phyloP scores from a whole-genome alignment of 1,140 invertebrate species.

The Macrobrachium nipponense region DNA sequence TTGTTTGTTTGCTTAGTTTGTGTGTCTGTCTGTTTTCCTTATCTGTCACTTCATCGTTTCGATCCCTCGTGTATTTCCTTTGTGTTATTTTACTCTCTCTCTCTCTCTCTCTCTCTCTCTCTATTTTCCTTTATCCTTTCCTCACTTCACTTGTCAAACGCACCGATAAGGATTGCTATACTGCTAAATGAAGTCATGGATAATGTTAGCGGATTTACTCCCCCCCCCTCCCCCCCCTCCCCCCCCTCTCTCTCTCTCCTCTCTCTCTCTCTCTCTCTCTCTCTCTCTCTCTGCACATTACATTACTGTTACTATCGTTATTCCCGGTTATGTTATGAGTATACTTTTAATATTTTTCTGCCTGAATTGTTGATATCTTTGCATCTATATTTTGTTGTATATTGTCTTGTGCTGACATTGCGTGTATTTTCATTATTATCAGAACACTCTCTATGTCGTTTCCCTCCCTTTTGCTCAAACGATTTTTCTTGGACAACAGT shows the following conservation, averaged over 20 bases:
- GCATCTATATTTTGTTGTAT: too few species aligned
- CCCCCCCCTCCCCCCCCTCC: too few species aligned
- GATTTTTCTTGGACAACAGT: too few species aligned
- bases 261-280: conserved; percentile 3
- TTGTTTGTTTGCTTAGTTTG: neutral
- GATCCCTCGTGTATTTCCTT: neutral
- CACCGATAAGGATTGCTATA: neutral
- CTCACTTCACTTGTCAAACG: neutral
- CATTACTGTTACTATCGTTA: neutral
- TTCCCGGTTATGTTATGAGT: neutral
- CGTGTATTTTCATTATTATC: too few species aligned
- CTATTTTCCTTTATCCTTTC: neutral
- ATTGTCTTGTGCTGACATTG: too few species aligned
- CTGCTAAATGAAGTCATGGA: neutral
- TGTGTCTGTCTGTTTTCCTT: neutral
- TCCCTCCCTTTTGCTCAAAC: too few species aligned
- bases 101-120: neutral
- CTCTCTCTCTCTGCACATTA: too few species aligned
- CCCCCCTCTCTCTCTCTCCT: too few species aligned
- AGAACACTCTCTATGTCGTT: too few species aligned
- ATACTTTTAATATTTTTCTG: neutral
- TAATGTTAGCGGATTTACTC: neutral
- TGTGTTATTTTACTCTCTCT: neutral
- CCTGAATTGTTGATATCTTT: too few species aligned
- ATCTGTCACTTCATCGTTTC: neutral